phyloP scores from a whole-genome alignment of 2,797 vertebrate genomes.

The Pangasius djambal region DNA sequence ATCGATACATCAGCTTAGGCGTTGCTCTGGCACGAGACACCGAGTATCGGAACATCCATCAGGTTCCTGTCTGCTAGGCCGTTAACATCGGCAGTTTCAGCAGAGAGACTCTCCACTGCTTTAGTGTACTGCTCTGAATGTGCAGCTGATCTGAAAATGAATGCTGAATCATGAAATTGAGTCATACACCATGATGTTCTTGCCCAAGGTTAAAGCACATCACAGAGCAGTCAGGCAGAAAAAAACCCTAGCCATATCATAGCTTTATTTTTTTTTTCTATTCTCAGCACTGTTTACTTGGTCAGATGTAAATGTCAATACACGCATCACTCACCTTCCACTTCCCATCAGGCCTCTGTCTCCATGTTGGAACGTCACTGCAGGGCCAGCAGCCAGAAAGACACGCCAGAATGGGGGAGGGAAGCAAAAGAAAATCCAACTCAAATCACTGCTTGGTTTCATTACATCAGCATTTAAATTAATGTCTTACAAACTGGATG shows the following conservation, averaged over 20 bases:
- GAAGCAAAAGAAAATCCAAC: slow-evolving; percentile 23
- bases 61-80: slow-evolving; percentile 17
- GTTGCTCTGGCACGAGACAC: slow-evolving; percentile 58
- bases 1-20: slow-evolving; percentile 66
- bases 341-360: slow-evolving; percentile 99
- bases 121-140: slow-evolving; percentile 4
- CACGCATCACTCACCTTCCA: slow-evolving; percentile 85
- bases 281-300: slow-evolving; percentile 24
- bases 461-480: not conserved
- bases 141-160: slow-evolving; percentile 21
- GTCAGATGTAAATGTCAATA: slow-evolving; percentile 34
- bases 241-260: not conserved
- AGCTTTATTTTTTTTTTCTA: not conserved
- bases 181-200: slow-evolving; percentile 7
- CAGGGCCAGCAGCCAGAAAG: slow-evolving; percentile 34
- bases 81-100: slow-evolving; percentile 35
- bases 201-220: slow-evolving; percentile 30
- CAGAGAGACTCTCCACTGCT: slow-evolving; percentile 10
- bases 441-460: slow-evolving; percentile 17
- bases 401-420: slow-evolving; percentile 46
- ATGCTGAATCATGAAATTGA: slow-evolving; percentile 32
- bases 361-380: slow-evolving; percentile 98
- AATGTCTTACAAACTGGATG: slow-evolving; percentile 39
- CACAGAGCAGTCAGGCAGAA: slow-evolving; percentile 1
- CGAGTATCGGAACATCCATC: slow-evolving; percentile 48